Base-by-base conservation (phyloP, 2,888 invertebrate species). In the Brachypterus glaber region DNA sequence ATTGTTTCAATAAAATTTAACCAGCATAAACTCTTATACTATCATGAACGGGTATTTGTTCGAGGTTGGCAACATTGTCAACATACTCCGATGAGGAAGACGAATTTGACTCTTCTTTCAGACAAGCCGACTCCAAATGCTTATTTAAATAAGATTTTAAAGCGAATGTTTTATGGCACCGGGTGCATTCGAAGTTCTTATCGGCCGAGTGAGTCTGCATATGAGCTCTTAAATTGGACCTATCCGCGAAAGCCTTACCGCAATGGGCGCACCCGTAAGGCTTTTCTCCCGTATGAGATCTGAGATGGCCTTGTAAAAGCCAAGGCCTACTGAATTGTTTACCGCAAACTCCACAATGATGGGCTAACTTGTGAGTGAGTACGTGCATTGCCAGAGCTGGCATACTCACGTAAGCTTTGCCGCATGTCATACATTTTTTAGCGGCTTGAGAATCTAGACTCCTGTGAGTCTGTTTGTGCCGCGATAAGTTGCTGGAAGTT, bases 331-430 rank as follows among this genome's bases (percentile, higher is more conserved):
- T 90, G 70, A 96, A 96, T 59, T 88, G 78, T 63, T 96, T 96
- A 38, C 89, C 90, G 67, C 96, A 96, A 17, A 91, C 82, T 33
- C 82, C 79, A 64, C 96, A 96, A 52, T 84, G 82, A 70, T 95
- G 93, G 16, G 82, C 81, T 55, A 93, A 74, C 60, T 90, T 90
- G 70, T 96, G 95, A 31, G 91, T 93, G 27, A 86, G 74, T 45
- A 90, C 81, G 63, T 88, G 90, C 84, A 89, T 93, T 29, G 93
- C 90, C 39, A 95, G 73, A 1, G 95, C 95, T 0, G 95, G 95
- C 93, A 96, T 96, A 48, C 89, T 89, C 32, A 96, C 95, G 68
- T 96, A 96, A 2, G 91, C 89, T 66, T 95, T 92, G 48, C 89
- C 88, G 66, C 95, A 96, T 49, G 90, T 89, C 51, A 85, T 84